These are phyloP conservation scores for Acronicta psi DNA, from an alignment of 2,888 invertebrate species.

Conservation along the genomic window DNA sequence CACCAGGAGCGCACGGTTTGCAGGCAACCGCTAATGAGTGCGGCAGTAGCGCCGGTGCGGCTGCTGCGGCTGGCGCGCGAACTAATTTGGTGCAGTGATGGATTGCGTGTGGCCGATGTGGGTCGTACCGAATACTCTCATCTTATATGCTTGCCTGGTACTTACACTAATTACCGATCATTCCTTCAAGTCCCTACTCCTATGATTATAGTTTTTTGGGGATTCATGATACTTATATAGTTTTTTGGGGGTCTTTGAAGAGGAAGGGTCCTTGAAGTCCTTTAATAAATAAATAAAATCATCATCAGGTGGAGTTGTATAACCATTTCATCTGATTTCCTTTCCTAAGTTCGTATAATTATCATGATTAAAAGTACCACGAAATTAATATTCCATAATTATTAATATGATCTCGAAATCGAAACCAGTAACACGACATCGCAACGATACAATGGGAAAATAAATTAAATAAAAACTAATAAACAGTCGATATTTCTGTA, in stretches of 20 bases:
- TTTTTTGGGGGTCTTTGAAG: no score
- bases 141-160: slow-evolving; percentile 65
- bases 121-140: slow-evolving; percentile 58
- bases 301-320: no score
- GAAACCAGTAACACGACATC: slow-evolving; percentile 19
- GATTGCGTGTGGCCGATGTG: slow-evolving; percentile 72
- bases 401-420: no score
- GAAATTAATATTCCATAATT: no score
- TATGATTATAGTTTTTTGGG: not conserved
- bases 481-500: slow-evolving; percentile 47
- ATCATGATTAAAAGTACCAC: no score
- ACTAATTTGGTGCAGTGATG: slow-evolving; percentile 84
- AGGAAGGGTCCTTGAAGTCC: no score
- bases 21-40: slow-evolving; percentile 84
- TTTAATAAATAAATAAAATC: no score
- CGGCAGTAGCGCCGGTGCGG: slow-evolving; percentile 81
- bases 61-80: slow-evolving; percentile 77
- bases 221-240: no score
- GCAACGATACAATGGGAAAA: slow-evolving; percentile 24
- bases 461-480: slow-evolving; percentile 44
- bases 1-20: slow-evolving; percentile 67
- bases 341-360: no score
- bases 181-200: slow-evolving; percentile 47
- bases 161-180: slow-evolving; percentile 58
- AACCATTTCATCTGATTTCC: no score